Percentiles rank a stretch among this genome's conserved stretches.
These are phyloP conservation scores for Scylla paramamosain DNA, from an alignment of 1,140 invertebrate genomes.

Conservation along the genomic window DNA sequence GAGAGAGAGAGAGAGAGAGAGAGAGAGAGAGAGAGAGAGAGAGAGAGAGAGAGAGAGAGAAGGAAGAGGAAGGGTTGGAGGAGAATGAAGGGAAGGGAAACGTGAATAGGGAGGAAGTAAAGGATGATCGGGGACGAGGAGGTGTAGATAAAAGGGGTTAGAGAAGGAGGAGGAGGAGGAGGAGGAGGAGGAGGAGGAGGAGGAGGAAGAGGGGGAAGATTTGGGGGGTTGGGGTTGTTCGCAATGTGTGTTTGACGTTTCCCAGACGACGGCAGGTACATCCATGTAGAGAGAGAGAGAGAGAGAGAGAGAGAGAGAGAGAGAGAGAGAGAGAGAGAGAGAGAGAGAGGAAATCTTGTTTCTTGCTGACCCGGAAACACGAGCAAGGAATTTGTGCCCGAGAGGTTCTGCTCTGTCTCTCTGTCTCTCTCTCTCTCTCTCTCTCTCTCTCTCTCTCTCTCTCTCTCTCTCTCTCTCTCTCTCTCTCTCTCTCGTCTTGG, in stretches of 20 bases:
- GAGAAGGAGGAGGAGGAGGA: neutral
- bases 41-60: constrained; percentile 35
- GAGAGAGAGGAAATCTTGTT: neutral
- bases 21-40: constrained; percentile 66
- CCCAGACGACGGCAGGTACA: neutral
- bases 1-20: constrained; percentile 40
- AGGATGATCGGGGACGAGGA: neutral
- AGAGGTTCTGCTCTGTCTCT: neutral
- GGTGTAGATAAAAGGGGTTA: neutral
- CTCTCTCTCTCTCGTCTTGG: neutral
- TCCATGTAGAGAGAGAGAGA: constrained; percentile 25
- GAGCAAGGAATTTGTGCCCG: neutral
- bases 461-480: neutral
- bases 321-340: constrained; percentile 61
- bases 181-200: neutral
- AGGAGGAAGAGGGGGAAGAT: too few species aligned
- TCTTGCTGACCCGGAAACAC: neutral
- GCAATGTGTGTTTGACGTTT: neutral
- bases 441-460: neutral
- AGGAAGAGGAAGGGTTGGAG: neutral
- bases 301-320: constrained; percentile 59
- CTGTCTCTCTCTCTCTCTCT: neutral
- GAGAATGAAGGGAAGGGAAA: neutral
- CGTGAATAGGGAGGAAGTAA: neutral
- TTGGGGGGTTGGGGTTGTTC: too few species aligned